A percentile compares a stretch with the other conserved stretches of the same genome.
phyloP scores from a whole-genome alignment of 2,113 vertebrate genomes.

The Chaetorhynchus papuensis region DNA sequence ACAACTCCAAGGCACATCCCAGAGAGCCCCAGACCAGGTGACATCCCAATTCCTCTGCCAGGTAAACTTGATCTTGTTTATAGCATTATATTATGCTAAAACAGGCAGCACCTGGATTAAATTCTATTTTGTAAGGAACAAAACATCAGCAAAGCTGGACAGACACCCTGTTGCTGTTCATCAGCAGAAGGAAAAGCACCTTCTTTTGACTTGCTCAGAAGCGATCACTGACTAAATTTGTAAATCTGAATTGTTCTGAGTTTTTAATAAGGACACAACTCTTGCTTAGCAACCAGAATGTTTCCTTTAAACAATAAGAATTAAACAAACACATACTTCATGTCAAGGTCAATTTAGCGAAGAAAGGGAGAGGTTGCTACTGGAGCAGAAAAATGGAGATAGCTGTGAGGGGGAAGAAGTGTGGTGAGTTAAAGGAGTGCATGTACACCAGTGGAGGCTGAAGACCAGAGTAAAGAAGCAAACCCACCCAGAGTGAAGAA shows the following conservation, averaged over 20 bases:
- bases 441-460: background rate
- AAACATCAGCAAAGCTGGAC: background rate
- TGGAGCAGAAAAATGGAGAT: background rate
- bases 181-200: background rate
- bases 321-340: background rate
- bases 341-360: background rate
- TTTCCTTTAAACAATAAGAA: background rate
- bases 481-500: background rate
- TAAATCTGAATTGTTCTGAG: background rate
- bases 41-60: background rate
- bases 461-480: background rate
- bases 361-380: background rate
- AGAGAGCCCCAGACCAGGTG: background rate
- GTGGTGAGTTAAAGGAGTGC: background rate
- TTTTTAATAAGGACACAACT: background rate
- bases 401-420: background rate
- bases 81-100: background rate
- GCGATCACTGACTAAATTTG: background rate
- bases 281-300: background rate
- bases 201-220: background rate
- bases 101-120: background rate
- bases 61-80: background rate
- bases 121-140: background rate
- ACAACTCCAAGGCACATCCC: background rate
- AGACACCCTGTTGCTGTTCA: background rate